Evolutionary conservation across 2,888 invertebrate species (phyloP).

Genomic region (Adelphocoris suturalis): DNA sequence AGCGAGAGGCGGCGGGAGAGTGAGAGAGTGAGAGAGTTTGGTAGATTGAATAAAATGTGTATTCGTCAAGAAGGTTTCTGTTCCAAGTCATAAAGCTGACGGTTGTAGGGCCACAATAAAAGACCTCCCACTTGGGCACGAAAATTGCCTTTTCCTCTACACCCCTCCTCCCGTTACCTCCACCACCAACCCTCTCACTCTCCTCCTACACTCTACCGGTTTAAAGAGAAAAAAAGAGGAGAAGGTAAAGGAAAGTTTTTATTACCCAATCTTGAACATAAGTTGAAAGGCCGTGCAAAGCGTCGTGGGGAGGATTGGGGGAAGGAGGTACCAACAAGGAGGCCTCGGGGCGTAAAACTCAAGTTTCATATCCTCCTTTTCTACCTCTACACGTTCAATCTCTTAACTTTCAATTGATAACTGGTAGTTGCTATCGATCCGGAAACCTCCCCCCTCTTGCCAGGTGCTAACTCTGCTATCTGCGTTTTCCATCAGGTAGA

Average conservation of each 20-base stretch:
- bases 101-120: slow-evolving; percentile 70
- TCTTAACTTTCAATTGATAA: slow-evolving; percentile 67
- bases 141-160: slow-evolving; percentile 62
- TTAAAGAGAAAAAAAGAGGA: slow-evolving; percentile 35
- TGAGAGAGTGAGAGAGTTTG: not conserved
- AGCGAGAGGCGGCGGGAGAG: not conserved
- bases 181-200: slow-evolving; percentile 3
- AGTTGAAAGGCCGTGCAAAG: slow-evolving; percentile 72
- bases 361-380: slow-evolving; percentile 63
- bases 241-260: slow-evolving; percentile 66
- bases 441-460: not conserved
- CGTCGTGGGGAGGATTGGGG: slow-evolving; percentile 80
- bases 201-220: not conserved
- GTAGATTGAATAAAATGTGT: slow-evolving; percentile 72
- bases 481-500: too few relatives aligned
- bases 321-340: too few relatives aligned
- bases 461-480: too few relatives aligned
- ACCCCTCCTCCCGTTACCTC: not conserved
- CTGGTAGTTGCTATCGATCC: slow-evolving; percentile 60
- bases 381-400: slow-evolving; percentile 50
- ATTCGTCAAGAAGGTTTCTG: slow-evolving; percentile 68
- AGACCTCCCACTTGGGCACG: slow-evolving; percentile 67
- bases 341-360: slow-evolving; percentile 74
- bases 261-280: slow-evolving; percentile 69
- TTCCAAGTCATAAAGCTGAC: slow-evolving; percentile 70